Base-by-base conservation (phyloP, 2,888 invertebrate species). In the Apotomis capreana region DNA sequence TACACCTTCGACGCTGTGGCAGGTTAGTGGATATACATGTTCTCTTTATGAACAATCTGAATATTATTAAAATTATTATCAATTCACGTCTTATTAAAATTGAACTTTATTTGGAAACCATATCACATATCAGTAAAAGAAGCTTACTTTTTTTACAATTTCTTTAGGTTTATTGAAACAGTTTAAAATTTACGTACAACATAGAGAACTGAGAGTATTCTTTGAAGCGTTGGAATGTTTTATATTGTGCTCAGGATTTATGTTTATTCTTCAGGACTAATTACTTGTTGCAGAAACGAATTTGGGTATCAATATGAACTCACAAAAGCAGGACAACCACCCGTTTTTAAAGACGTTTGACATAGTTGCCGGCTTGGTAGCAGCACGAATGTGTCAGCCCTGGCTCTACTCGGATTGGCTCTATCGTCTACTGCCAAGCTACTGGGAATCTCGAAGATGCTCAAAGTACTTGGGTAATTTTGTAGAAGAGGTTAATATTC, bases 221-320 rank as follows among this genome's bases (percentile, higher is more conserved):
- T 59, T 3, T 59, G 40, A 36, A 58, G 37, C n/a, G 12, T 58
- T 58, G 37, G 12, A n/a, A 40, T n/a, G 40, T 40, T 59, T 26
- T 26, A 26, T 2, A n/a, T 40, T 40, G 58, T 37, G 37, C 3
- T n/a, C 12, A 58, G 26, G 26, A 26, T 26, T 26, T 26, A 26
- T 26, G 26, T 26, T 26, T 2, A 2, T 26, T 26, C 26, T 26
- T 26, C 26, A 26, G 26, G 26, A 26, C 26, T 49, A 10, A 9
- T 9, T 49, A 9, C 6, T 49, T 10, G 9, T 9, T 49, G 8
- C 49, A 65, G 65, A 65, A 36, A 65, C 65, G 0, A 65, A 57
- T 57, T n/a, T 65, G 10, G 65, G 65, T 44, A 10, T 65, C n/a
- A 65, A 57, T 0, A 46, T 46, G n/a, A 65, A 65, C 65, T 55